These are phyloP conservation scores for Chalcosyrphus nemorum DNA, from an alignment of 2,888 invertebrate species.

Conservation along the genomic window DNA sequence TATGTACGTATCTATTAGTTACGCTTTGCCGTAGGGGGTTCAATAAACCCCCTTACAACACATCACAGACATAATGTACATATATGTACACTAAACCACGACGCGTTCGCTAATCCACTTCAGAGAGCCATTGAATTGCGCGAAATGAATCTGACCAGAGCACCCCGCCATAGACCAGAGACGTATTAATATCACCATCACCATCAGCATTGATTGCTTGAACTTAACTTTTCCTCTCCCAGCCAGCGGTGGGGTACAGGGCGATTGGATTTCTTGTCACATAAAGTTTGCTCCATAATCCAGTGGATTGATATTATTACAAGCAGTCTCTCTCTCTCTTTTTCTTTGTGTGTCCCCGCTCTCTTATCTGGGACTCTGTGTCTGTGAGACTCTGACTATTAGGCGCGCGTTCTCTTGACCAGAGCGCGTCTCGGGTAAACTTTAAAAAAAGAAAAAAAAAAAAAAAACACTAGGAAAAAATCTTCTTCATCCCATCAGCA, in stretches of 20 bases:
- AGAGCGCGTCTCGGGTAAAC: neutral
- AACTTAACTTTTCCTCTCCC: constrained; percentile 27
- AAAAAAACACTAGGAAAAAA: neutral
- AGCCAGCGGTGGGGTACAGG: neutral
- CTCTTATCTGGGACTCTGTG: constrained; percentile 6
- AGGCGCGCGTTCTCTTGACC: constrained; percentile 34
- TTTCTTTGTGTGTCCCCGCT: constrained; percentile 14
- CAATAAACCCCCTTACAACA: constrained; percentile 39
- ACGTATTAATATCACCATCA: constrained; percentile 5
- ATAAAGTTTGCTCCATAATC: constrained; percentile 38
- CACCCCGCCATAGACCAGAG: neutral
- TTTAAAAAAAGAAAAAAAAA: constrained; percentile 15
- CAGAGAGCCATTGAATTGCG: constrained; percentile 22
- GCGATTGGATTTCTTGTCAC: constrained; percentile 29
- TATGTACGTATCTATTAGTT: constrained; percentile 34
- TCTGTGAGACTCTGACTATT: no score
- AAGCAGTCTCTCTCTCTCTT: constrained; percentile 5
- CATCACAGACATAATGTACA: no score
- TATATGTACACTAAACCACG: constrained; percentile 8
- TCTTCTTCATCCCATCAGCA: neutral
- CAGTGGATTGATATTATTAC: constrained; percentile 8
- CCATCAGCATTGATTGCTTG: neutral
- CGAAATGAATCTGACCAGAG: constrained; percentile 33
- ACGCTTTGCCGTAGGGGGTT: constrained; percentile 18
- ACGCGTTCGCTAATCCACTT: constrained; percentile 32